Base-by-base conservation (phyloP, 2,797 vertebrate species). In the Chelon labrosus region DNA sequence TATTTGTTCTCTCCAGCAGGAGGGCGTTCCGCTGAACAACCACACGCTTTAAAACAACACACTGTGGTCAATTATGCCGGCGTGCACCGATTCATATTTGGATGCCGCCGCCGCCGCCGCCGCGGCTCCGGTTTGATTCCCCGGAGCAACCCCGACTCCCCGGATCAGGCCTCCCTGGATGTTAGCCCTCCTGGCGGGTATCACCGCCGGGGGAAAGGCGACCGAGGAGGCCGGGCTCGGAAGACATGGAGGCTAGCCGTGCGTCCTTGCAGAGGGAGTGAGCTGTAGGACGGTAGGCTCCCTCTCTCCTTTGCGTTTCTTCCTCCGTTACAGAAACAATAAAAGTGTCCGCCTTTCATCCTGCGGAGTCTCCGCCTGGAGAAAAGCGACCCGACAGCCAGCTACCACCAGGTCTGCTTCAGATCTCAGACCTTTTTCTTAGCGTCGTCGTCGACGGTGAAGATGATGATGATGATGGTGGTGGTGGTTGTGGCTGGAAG, bases 221-320 rank as follows among this genome's bases (percentile, higher is more conserved):
- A 62, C 79, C 20, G 89, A 84, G 83, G 74, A 87, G 85, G 84
- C 79, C 81, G 12, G 84, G 66, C 71, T 68, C 25, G 31, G 73
- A 11, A 65, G 87, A 84, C 80, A 91, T 88, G 87, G 86, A 87
- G 85, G 86, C 88, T 68, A 35, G 1, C 56, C 65, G 85, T 82
- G 25, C 25, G 25, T 27, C 72, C 83, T 39, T 75, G 83, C 89
- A 14, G 82, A 80, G 79, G 80, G 72, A 80, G 75, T 39, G 86
- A 78, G 77, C 89, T 39, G 81, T 59, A 84, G 87, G 80, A 89
- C 86, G 88, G 90, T 87, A 85, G 73, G 88, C 68, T 75, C 65
- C 42, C 50, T 44, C 37, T 27, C 25, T 27, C 25, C 25, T 27
- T 27, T 27, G 22, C 39, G n/a, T 79, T 75, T 77, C 73, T 78